These are phyloP conservation scores for Sphyrna mokarran DNA, from an alignment of 2,113 vertebrate species.

Conservation along the genomic window DNA sequence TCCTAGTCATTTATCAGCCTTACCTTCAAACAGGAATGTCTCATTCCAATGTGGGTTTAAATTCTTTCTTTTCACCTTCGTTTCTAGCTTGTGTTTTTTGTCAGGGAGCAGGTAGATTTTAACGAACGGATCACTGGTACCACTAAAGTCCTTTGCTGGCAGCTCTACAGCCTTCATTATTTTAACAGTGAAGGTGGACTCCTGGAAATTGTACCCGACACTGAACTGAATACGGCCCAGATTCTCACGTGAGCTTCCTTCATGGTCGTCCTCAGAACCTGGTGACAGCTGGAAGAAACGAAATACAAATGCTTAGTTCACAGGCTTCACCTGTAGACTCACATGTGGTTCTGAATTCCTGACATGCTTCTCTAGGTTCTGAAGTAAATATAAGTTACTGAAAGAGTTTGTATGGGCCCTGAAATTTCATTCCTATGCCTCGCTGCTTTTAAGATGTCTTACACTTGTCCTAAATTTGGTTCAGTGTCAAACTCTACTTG, in stretches of 20 bases:
- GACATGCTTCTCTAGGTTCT: background rate
- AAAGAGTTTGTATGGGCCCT: background rate
- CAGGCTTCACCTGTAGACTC: background rate
- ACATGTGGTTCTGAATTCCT: background rate
- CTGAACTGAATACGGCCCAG: slow-evolving; percentile 97
- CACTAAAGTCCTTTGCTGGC: slow-evolving; percentile 95
- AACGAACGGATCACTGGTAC: slow-evolving; percentile 94
- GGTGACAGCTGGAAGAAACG: slow-evolving; percentile 71
- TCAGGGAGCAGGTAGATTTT: slow-evolving; percentile 97
- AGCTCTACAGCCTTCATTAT: slow-evolving; percentile 92
- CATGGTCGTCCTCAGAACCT: slow-evolving; percentile 86
- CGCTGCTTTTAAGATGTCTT: background rate
- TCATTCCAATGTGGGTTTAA: slow-evolving; percentile 97
- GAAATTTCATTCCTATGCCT: background rate
- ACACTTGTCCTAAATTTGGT: background rate
- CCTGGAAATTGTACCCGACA: slow-evolving; percentile 97
- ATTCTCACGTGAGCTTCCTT: slow-evolving; percentile 82
- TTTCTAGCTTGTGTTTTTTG: slow-evolving; percentile 98
- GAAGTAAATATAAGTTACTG: background rate
- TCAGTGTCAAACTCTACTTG: background rate
- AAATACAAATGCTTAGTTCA: background rate
- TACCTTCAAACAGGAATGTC: slow-evolving; percentile 97
- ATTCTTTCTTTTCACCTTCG: slow-evolving; percentile 98
- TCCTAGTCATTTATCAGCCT: slow-evolving; percentile 37
- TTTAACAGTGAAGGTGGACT: slow-evolving; percentile 95